Conservation (phyloP, 2,888 invertebrate species). For the Parnassius orleans region DNA sequence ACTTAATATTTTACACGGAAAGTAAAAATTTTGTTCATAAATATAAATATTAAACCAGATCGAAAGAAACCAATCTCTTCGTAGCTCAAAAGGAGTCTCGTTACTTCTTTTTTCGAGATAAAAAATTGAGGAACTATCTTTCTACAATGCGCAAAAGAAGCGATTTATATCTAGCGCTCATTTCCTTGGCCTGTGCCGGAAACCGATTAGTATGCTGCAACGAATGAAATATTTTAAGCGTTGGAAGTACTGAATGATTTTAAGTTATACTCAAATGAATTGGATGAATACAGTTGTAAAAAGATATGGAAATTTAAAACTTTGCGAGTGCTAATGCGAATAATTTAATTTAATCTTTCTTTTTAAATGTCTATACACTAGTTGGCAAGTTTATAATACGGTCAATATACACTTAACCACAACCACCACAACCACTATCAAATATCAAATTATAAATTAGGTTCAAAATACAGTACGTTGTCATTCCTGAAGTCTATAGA, state of each 20-base stretch:
- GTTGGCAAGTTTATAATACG: no score
- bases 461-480: no score
- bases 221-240: neutral
- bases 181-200: neutral
- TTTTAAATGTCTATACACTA: no score
- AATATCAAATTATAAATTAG: no score
- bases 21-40: neutral
- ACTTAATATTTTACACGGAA: no score
- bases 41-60: neutral
- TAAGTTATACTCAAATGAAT: neutral
- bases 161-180: slow-evolving; percentile 18
- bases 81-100: neutral
- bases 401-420: no score
- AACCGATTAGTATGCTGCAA: neutral
- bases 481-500: no score
- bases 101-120: neutral
- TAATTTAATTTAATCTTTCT: no score
- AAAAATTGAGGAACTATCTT: slow-evolving; percentile 1
- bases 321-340: no score
- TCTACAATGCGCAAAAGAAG: slow-evolving; percentile 13
- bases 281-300: no score
- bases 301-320: no score
- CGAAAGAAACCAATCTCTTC: neutral
- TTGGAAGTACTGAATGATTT: neutral
- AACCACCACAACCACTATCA: no score